Base-by-base conservation (phyloP, 2,888 invertebrate species). In the Pseudolycoriella hygida region DNA sequence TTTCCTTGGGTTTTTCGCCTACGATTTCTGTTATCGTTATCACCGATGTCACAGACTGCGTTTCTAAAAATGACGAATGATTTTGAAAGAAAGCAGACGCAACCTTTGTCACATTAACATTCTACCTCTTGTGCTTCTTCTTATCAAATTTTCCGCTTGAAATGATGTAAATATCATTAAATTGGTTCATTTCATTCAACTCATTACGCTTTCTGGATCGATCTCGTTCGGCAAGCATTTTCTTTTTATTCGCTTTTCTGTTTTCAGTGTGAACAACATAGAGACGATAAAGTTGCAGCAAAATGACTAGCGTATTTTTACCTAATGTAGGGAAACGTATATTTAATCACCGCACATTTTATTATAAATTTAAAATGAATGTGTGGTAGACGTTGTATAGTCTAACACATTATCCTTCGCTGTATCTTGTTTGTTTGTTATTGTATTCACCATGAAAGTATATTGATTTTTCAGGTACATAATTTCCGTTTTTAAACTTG, bases 261-360 rank as follows among this genome's bases (percentile, higher is more conserved):
- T 66, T 78, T 56, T 83, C 84, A 18, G 79, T 71, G 53, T 85
- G 80, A 0, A 87, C 75, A 1, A 87, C 86, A 57, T 85, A 82
- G 1, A 90, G 68, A 5, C 89, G 69, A 58, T 90, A 90, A 46
- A 89, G 68, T 61, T 90, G 87, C 0, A 94, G 70, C 1, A 89
- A 64, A 48, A 93, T 92, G 10, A 94, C 92, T 61, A 87, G 66
- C 0, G 82, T 80, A 57, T 87, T 87, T 58, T 81, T 81, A 50
- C 64, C 64, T 71, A 71, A 11, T 4, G 11, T 15, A 14, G 60
- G 76, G 76, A 59, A 77, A 77, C n/a, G n/a, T n/a, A n/a, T n/a
- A n/a, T n/a, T n/a, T n/a, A n/a, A n/a, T n/a, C n/a, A n/a, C n/a
- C n/a, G n/a, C n/a, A n/a, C n/a, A n/a, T n/a, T n/a, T n/a, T n/a